These are phyloP conservation scores for Dione vanillae DNA, from an alignment of 2,888 invertebrate genomes.

Conservation along the genomic window DNA sequence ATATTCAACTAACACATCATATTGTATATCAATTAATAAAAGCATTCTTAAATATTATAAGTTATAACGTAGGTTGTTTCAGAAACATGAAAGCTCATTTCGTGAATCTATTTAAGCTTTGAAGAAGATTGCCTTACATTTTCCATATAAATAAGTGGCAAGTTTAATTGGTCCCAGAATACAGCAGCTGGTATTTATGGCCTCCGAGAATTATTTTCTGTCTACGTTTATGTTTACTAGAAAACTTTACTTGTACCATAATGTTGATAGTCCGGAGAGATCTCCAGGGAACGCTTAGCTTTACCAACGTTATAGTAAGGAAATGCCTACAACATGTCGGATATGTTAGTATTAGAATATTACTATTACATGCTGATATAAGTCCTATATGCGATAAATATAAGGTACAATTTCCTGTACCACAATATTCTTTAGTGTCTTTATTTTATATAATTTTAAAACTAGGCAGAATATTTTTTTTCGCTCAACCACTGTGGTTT, in stretches of 20 bases:
- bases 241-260: constrained; percentile 44
- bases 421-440: not conserved
- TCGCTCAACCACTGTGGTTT: no score
- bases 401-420: not conserved
- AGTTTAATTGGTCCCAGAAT: constrained; percentile 36
- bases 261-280: constrained; percentile 44
- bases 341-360: not conserved
- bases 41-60: no score
- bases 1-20: no score
- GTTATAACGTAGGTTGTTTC: not conserved
- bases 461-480: no score
- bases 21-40: no score
- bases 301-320: constrained; percentile 39
- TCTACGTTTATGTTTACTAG: constrained; percentile 43
- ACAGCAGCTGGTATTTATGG: constrained; percentile 34
- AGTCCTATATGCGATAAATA: not conserved
- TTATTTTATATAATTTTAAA: no score
- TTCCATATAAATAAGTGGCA: constrained; percentile 26
- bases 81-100: constrained; percentile 3
- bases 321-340: constrained; percentile 25
- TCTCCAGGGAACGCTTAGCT: constrained; percentile 39
- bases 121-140: constrained; percentile 21
- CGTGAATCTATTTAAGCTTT: constrained; percentile 10
- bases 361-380: not conserved
- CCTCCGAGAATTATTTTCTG: constrained; percentile 39